Base-by-base conservation (phyloP, 2,113 vertebrate genomes). In the Tursiops truncatus region DNA sequence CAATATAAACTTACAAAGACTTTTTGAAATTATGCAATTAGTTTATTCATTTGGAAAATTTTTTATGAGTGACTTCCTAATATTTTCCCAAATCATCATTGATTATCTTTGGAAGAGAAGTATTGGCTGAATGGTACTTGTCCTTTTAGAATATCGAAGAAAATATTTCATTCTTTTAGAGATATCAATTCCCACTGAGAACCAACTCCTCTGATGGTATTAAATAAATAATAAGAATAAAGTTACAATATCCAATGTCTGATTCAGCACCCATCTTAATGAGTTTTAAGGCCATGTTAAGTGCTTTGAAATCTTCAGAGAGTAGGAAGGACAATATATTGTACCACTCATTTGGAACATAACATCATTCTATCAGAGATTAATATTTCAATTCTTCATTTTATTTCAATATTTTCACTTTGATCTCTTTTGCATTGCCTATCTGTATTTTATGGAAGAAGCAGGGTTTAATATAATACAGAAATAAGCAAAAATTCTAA, bases 211-310 rank as follows among this genome's bases (percentile, higher is more conserved):
- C 88, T 92, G 87, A 95, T 77, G 84, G 93, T 92, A 84, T 70
- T 97, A 96, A 97, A 97, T 97, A 96, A 98, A 96, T 97, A 97
- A 97, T 95, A 97, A 96, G 92, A 96, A 95, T 90, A 92, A 92
- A 94, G 53, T 90, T 96, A 81, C 71, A 95, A 79, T 53, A 96
- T 85, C 71, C 62, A 84, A 73, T 63, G 53, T 97, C 96, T 97
- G 95, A 96, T 94, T 96, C 97, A 97, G 94, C 96, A 96, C 53
- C 21, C 44, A 13, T 65, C 79, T 95, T 90, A 97, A 97, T 96
- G 96, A 98, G 93, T 90, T 97, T 85, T 91, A 93, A 97, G 93
- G 65, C 95, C 97, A 97, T 65, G 95, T 89, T 97, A 97, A 97
- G 96, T 96, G 95, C 96, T 97, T 95, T 95, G 63, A 96, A 96